Evolutionary conservation across 2,797 vertebrate species (phyloP), one percentile per base, ranked within the genome.

Genomic region (Ficedula albicollis): DNA sequence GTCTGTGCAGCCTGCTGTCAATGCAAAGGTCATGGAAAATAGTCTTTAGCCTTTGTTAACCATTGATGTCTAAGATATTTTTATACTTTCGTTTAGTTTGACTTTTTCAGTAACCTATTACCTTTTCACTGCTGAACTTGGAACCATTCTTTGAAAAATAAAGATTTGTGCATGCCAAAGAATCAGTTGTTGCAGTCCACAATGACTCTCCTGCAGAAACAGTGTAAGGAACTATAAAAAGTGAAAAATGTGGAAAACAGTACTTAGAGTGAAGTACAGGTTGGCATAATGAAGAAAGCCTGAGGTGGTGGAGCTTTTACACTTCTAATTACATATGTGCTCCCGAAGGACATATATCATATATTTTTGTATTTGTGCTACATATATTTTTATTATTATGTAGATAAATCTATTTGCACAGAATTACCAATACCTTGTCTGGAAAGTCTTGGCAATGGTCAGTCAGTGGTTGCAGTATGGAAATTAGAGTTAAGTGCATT

Each of bases 11-110:
- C 59, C 49, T 90, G 59, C 68, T 88, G 74, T 85, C 75, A 72
- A 34, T 62, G 76, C 70, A 87, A 88, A 80, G 66, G 89, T 72
- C 41, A 43, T 87, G 79, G 85, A 92, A 93, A 96, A 88, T 27
- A 70, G 46, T 63, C 63, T 72, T 94, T 56, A 92, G 38, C 32
- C 26, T 59, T 41, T 79, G 43, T 93, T 94, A 96, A 85, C 62
- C 38, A 59, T 84, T 92, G 70, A 74, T 63, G 44, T 79, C 49
- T 62, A 27, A 66, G 70, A 80, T 64, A 27, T 56, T 93, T 78
- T 93, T 55, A 52, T 89, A 4, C 38, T 88, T 92, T 34, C 68
- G 4, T 73, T 88, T 87, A 51, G 43, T 85, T 75, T 80, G 56
- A 60, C 18, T 41, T 68, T 93, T 91, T 73, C 26, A 34, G 54